Conservation (phyloP, 2,113 vertebrate species). For the Delphinus delphis region DNA sequence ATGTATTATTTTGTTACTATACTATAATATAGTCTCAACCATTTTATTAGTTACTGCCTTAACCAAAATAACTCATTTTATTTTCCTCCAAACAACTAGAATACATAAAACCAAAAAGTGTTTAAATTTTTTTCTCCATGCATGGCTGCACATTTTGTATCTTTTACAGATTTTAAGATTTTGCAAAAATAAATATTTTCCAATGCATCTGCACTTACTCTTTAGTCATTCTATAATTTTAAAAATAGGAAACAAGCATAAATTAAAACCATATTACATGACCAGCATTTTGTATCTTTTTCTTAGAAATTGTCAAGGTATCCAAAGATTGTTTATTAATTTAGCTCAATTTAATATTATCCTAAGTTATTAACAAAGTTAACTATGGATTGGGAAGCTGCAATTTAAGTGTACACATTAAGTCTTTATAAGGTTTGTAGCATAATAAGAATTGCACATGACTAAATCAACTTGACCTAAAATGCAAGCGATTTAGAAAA, state of each 20-base stretch:
- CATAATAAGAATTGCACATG: neutral
- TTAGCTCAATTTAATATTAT: neutral
- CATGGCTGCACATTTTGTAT: neutral
- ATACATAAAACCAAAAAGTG: neutral
- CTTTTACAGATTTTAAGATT: neutral
- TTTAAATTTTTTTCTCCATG: neutral
- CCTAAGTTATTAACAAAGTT: neutral
- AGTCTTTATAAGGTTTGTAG: neutral
- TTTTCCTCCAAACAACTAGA: neutral
- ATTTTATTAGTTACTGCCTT: neutral
- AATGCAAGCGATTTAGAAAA: neutral
- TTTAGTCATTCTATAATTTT: neutral
- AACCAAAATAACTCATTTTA: neutral
- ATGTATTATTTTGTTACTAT: neutral
- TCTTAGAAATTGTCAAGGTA: neutral
- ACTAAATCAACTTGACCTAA: neutral
- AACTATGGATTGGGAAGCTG: neutral
- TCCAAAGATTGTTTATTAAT: neutral
- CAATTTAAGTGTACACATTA: neutral
- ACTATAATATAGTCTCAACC: neutral
- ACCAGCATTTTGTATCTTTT: neutral
- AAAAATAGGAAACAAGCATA: neutral
- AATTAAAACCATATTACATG: neutral
- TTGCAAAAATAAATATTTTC: neutral
- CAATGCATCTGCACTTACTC: neutral